Base-by-base conservation (phyloP, 2,113 vertebrate species). In the Tupaia chinensis region DNA sequence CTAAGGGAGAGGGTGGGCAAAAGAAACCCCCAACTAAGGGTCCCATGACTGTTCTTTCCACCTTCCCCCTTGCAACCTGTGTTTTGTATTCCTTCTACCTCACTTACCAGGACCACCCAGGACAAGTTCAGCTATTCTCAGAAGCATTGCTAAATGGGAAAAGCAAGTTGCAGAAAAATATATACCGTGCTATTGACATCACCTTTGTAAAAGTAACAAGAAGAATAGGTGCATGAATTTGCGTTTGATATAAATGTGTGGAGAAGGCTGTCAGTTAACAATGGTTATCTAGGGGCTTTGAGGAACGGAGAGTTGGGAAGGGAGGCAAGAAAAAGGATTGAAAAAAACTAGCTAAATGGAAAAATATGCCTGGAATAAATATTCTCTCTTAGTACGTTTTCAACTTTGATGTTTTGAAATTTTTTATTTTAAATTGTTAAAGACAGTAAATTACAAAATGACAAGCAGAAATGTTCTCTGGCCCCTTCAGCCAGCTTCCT, bases 111-210 rank as follows among this genome's bases (percentile, higher is more conserved):
- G 19, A 77, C 56, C 56, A 27, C 79, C 72, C 65, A 65, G 72
- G 19, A 65, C 72, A n/a, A 72, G 3, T 20, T 9, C 29, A 54
- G 27, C 44, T 9, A 25, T 84, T 85, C 73, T 29, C 65, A 78
- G 53, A 9, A 74, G 32, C 27, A 56, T 1, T 13, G 15, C 66
- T 72, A 66, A 66, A 7, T 1, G 1, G 89, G 66, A n/a, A 92
- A 73, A 65, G 58, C 86, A 73, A 89, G 78, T 44, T 89, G 79
- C n/a, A 84, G 73, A n/a, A 78, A 93, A 79, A 85, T 27, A 15
- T 23, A 25, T 66, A 66, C 84, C 8, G 9, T 20, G 13, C 23
- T 77, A 70, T 74, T 14, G 73, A 66, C 9, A 22, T 12, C 44
- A 66, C 73, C 66, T 89, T 85, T 63, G n/a, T 76, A 66, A 83